Conservation (phyloP, 2,797 vertebrate genomes). For the Sebastes elongatus region DNA sequence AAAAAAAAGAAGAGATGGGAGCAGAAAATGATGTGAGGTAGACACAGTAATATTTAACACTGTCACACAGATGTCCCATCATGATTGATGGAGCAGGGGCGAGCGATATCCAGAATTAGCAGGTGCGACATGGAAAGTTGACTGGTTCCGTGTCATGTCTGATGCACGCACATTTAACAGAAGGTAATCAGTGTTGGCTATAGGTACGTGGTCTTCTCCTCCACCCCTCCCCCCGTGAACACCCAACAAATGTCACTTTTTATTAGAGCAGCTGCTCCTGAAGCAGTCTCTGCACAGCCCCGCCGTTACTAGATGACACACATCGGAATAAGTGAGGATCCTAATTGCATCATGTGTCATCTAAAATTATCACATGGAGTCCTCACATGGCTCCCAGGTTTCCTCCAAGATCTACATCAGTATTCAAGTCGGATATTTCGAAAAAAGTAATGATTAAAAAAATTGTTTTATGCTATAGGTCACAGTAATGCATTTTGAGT, state of each 20-base stretch:
- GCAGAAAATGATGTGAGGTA: background rate
- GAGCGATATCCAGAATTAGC: constrained; percentile 26
- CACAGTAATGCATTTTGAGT: constrained; percentile 1
- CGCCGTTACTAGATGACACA: constrained; percentile 38
- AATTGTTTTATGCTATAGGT: background rate
- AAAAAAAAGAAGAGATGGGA: background rate
- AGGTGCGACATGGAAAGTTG: constrained; percentile 31
- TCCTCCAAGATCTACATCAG: background rate
- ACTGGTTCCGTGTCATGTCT: constrained; percentile 27
- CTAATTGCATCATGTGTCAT: constrained; percentile 51
- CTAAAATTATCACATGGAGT: constrained; percentile 24
- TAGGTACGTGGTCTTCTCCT: constrained; percentile 33
- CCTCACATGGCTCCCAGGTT: background rate
- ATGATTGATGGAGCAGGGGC: constrained; percentile 29
- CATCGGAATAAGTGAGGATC: constrained; percentile 39
- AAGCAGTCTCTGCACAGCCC: constrained; percentile 39
- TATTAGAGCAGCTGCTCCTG: constrained; percentile 64
- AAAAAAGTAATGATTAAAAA: background rate
- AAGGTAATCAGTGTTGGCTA: constrained; percentile 50
- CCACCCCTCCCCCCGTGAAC: constrained; percentile 5
- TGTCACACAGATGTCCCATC: constrained; percentile 33
- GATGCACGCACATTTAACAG: constrained; percentile 24
- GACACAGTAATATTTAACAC: constrained; percentile 25
- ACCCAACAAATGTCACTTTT: constrained; percentile 60
- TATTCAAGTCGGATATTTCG: background rate